These are phyloP conservation scores for Macrosteles quadrilineatus DNA, from an alignment of 1,140 invertebrate species.

Conservation along the genomic window DNA sequence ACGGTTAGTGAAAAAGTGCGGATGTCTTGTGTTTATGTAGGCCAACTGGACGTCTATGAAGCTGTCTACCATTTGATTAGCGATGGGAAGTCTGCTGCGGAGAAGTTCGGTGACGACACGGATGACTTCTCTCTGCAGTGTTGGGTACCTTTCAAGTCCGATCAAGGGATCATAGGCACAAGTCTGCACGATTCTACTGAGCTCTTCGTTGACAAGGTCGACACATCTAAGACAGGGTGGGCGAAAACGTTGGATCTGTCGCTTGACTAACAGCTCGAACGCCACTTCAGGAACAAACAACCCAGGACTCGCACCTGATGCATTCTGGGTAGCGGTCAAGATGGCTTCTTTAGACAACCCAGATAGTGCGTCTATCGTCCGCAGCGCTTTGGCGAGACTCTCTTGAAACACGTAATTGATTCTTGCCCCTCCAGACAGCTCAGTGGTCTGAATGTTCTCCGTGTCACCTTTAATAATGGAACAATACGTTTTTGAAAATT, in stretches of 20 bases:
- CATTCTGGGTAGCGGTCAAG: conserved; percentile 71
- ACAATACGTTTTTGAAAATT: conserved; percentile 70
- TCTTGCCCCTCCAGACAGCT: conserved; percentile 70
- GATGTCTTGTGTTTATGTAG: conserved; percentile 76
- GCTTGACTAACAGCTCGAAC: conserved; percentile 73
- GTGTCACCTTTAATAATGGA: conserved; percentile 68
- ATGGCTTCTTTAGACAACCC: conserved; percentile 63
- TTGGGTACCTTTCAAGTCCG: conserved; percentile 71
- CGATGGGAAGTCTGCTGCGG: conserved; percentile 60
- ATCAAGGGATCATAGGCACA: conserved; percentile 50
- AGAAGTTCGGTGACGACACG: conserved; percentile 69
- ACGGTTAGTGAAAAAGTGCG: conserved; percentile 52
- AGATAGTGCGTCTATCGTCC: conserved; percentile 63
- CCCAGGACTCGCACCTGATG: conserved; percentile 67
- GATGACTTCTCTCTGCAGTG: conserved; percentile 66
- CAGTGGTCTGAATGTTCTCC: conserved; percentile 68
- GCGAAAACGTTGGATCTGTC: conserved; percentile 69
- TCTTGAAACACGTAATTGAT: conserved; percentile 77
- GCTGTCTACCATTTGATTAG: conserved; percentile 68
- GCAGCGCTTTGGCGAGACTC: conserved; percentile 64
- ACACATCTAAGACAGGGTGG: conserved; percentile 69
- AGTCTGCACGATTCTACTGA: conserved; percentile 67
- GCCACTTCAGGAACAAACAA: conserved; percentile 73
- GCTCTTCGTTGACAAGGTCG: conserved; percentile 73
- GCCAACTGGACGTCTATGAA: conserved; percentile 66